Evolutionary conservation across 2,888 invertebrate species (phyloP), one percentile per base, ranked within the genome.

Genomic region (Pandemis cinnamomeana): DNA sequence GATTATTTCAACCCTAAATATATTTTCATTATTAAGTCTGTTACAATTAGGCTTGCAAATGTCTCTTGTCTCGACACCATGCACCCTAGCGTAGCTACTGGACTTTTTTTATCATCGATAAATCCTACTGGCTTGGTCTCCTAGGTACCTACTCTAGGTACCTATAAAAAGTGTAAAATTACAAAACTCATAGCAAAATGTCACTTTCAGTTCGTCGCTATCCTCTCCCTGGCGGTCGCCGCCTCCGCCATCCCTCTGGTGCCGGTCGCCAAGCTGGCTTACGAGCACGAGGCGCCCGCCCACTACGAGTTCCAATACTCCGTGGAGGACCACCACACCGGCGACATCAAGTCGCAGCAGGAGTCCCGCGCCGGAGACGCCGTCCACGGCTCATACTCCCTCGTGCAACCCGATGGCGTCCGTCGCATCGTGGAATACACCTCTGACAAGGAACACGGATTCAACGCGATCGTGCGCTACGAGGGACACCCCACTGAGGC

Each of bases 331-430:
- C 80, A 83, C 1, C 89, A 90, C 81, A 90, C 84, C 81, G 93
- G 94, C 2, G 94, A 94, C 83, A 83, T 92, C 78, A 94, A 94
- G 82, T 86, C 92, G 78, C 94, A 94, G 85, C 87, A 91, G 79
- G 94, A 94, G 78, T 80, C 86, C 67, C 93, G 94, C 78, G 80
- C 83, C 77, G 93, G 93, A 5, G 91, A 94, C 80, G 84, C 81
- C 75, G 91, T 94, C 62, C 91, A 91, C 66, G 94, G 94, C 76
- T 91, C 89, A 44, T 94, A 94, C 88, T 92, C 94, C 5, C 88
- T 94, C n/a, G 85, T 94, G 55, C 94, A 94, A 76, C 93, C 93
- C 76, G 94, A 94, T 67, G 94, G 94, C 0, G 87, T 90, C 58
- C 87, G 84, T 80, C 90, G 94, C 77, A 89, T 93, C 76, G 94